Conservation (phyloP, 2,888 invertebrate species). For the Eristalis pertinax region DNA sequence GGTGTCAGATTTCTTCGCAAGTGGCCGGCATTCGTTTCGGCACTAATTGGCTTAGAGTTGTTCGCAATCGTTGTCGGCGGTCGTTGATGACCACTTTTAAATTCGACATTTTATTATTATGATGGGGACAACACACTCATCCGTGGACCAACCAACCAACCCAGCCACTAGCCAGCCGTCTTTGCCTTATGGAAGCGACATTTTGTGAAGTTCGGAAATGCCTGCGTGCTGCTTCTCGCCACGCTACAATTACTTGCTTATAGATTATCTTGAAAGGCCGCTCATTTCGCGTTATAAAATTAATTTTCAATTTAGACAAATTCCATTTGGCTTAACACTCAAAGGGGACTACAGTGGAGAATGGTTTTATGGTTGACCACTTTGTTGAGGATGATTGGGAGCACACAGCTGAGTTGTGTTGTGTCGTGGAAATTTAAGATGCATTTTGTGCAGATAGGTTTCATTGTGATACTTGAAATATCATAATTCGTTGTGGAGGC, state of each 20-base stretch:
- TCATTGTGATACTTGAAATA: background rate
- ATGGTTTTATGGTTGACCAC: constrained; percentile 21
- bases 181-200: constrained; percentile 3
- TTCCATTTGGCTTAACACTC: constrained; percentile 40
- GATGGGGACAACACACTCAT: constrained; percentile 41
- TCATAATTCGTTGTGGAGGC: constrained; percentile 1
- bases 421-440: constrained; percentile 9
- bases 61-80: constrained; percentile 63
- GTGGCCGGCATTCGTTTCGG: constrained; percentile 64
- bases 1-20: constrained; percentile 66
- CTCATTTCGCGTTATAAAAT: constrained; percentile 69
- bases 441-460: constrained; percentile 19
- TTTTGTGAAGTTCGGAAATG: constrained; percentile 21
- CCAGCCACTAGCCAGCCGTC: background rate
- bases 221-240: constrained; percentile 37
- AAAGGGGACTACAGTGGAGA: background rate
- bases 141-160: background rate
- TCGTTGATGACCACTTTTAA: constrained; percentile 64
- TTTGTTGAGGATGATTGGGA: constrained; percentile 4
- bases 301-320: constrained; percentile 56
- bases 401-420: background rate
- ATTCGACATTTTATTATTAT: constrained; percentile 70
- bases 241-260: constrained; percentile 46
- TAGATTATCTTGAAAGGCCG: constrained; percentile 62
- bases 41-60: constrained; percentile 70